These are phyloP conservation scores for Eurystomus glaucurus DNA, from an alignment of 2,797 vertebrate species.

Conservation along the genomic window DNA sequence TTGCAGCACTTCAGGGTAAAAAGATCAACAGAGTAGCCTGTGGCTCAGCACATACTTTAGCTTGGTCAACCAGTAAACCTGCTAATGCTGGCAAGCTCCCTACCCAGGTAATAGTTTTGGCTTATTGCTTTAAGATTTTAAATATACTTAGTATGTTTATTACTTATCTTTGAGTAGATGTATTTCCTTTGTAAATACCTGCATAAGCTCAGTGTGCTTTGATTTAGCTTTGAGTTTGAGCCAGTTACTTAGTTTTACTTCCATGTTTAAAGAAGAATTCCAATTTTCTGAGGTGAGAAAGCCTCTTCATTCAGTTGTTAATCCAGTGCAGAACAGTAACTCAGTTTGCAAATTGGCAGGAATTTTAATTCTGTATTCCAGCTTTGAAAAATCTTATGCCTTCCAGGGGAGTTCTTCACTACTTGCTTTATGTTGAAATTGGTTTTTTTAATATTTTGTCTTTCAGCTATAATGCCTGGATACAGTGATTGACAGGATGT, in stretches of 20 bases:
- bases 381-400: background rate
- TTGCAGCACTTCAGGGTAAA: conserved; percentile 97
- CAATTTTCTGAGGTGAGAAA: background rate
- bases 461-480: background rate
- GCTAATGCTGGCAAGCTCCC: conserved; percentile 98
- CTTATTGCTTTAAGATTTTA: background rate
- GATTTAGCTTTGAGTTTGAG: background rate
- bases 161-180: background rate
- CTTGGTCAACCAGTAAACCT: conserved; percentile 99
- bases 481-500: background rate
- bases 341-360: background rate
- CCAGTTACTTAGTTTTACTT: background rate
- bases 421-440: background rate
- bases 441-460: background rate
- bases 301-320: background rate
- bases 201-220: background rate
- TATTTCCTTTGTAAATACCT: background rate
- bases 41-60: conserved; percentile 96
- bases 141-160: background rate
- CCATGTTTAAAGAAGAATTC: background rate
- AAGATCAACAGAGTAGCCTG: conserved; percentile 99
- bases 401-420: background rate
- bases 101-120: conserved; percentile 87
- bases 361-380: background rate
- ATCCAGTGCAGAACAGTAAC: background rate